Percentiles rank a stretch among this genome's conserved stretches.
Evolutionary conservation across 2,888 invertebrate genomes (phyloP).

Genomic region (Isotomurus palustris): DNA sequence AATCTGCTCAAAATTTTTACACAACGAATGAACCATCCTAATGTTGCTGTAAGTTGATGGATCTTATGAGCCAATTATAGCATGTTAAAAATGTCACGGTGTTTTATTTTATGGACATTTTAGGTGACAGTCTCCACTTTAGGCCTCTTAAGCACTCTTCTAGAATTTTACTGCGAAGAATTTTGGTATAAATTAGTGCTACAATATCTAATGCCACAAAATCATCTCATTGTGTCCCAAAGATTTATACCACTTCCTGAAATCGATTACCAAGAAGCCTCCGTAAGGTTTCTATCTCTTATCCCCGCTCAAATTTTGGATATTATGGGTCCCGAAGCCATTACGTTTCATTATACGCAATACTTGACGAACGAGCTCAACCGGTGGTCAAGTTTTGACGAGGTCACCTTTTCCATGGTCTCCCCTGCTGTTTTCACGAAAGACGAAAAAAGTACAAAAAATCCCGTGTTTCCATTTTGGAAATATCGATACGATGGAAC

Average conservation of each 20-base stretch:
- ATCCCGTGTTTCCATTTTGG: constrained; percentile 38
- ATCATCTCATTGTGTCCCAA: constrained; percentile 42
- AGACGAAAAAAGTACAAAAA: constrained; percentile 7
- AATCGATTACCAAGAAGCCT: constrained; percentile 41
- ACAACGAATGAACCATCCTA: constrained; percentile 40
- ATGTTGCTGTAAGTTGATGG: constrained; percentile 37
- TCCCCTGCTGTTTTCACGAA: background rate
- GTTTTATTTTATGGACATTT: too few species aligned
- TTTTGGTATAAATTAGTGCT: constrained; percentile 42
- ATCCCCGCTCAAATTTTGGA: constrained; percentile 34
- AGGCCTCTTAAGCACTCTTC: constrained; percentile 37
- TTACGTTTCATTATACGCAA: constrained; percentile 34
- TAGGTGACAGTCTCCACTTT: constrained; percentile 44
- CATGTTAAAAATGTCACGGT: too few species aligned
- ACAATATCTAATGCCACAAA: constrained; percentile 38
- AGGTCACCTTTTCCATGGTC: constrained; percentile 1
- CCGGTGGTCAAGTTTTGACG: constrained; percentile 22
- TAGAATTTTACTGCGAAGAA: constrained; percentile 44
- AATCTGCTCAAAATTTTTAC: constrained; percentile 31
- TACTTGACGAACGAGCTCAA: constrained; percentile 38
- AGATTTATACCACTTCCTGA: constrained; percentile 26
- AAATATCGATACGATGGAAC: constrained; percentile 41
- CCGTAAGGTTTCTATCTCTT: constrained; percentile 37
- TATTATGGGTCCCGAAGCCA: constrained; percentile 31
- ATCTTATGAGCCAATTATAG: too few species aligned